Evolutionary conservation across 2,888 invertebrate species (phyloP), one percentile per base, ranked within the genome.

Genomic region (Drosophila vallismaia): DNA sequence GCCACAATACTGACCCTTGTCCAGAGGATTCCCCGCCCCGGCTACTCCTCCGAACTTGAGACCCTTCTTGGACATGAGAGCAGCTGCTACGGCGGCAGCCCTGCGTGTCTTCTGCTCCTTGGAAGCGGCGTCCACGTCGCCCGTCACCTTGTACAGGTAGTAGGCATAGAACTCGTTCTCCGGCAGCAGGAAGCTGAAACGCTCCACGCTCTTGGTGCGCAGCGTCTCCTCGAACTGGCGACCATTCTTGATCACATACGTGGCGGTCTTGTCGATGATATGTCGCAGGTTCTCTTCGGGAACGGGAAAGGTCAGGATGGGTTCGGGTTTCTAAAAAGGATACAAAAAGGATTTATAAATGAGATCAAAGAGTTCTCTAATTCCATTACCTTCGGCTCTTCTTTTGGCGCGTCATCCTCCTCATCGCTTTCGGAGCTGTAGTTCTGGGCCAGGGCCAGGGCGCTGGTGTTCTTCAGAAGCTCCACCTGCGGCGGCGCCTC

Each of bases 211-310:
- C 89, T 96, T 97, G 3, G 94, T 94, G 79, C 95, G 95, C 8
- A 97, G 95, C 28, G 97, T 96, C 36, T 95, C 94, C 83, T 99
- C 99, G 90, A 99, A 99, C 85, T 97, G 96, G 58, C 95, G 94
- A 0, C 99, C 99, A 92, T 99, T 99, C 81, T 97, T 97, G 0
- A 97, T 96, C 0, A 99, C 99, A 91, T 99, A 99, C 74, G 95
- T 95, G 0, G 99, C 99, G 95, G 99, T 98, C 92, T 98, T 98
- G 91, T 98, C 98, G 63, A 99, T 96, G 7, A 99, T 96, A 19
- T 96, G 93, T 88, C 96, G 95, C 0, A 96, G 93, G 80, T 97
- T 97, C 4, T 95, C 95, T 0, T 97, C 95, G 0, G 98, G 98
- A 1, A 93, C 92, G 8, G 93, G 91, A 29, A 94, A 92, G 0